These are phyloP conservation scores for Cosmopolites sordidus DNA, from an alignment of 2,888 invertebrate species.

Conservation along the genomic window DNA sequence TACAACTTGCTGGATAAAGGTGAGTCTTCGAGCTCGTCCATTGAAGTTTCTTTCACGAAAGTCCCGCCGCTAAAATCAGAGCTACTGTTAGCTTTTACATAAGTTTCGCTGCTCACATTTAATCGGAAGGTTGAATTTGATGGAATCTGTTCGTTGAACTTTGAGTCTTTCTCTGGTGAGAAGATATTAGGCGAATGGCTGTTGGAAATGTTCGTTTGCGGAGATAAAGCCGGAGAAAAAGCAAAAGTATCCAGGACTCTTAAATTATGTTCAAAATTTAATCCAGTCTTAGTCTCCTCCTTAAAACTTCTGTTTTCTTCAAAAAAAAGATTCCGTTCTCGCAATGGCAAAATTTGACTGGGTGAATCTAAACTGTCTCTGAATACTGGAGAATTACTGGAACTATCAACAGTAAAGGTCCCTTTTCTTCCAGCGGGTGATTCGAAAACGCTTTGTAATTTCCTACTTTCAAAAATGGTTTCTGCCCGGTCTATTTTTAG, in stretches of 20 bases:
- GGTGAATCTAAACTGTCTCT: slow-evolving; percentile 16
- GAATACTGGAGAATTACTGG: slow-evolving; percentile 9
- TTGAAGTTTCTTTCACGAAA: slow-evolving; percentile 34
- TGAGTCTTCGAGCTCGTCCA: slow-evolving; percentile 30
- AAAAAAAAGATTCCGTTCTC: slow-evolving; percentile 10
- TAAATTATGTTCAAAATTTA: slow-evolving; percentile 25
- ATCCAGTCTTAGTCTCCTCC: slow-evolving; percentile 4
- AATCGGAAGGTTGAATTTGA: slow-evolving; percentile 5
- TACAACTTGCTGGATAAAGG: slow-evolving; percentile 7
- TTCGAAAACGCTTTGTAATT: not conserved
- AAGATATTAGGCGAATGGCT: not conserved
- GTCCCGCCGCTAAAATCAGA: slow-evolving; percentile 34
- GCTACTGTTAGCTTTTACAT: slow-evolving; percentile 48
- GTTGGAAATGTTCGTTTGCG: slow-evolving; percentile 11
- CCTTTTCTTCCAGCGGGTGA: not conserved
- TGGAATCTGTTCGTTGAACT: not conserved
- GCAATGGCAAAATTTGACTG: slow-evolving; percentile 4
- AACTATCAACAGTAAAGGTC: slow-evolving; percentile 6
- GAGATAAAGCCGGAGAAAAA: slow-evolving; percentile 25
- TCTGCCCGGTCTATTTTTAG: not conserved
- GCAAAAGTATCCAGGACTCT: slow-evolving; percentile 27
- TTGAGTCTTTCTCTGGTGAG: not conserved
- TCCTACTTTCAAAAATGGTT: not conserved
- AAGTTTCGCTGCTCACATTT: slow-evolving; percentile 53
- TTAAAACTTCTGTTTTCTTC: not conserved